Evolutionary conservation across 2,797 vertebrate species (phyloP), one percentile per base, ranked within the genome.

Genomic region (Ctenochaetus hawaiiensis): DNA sequence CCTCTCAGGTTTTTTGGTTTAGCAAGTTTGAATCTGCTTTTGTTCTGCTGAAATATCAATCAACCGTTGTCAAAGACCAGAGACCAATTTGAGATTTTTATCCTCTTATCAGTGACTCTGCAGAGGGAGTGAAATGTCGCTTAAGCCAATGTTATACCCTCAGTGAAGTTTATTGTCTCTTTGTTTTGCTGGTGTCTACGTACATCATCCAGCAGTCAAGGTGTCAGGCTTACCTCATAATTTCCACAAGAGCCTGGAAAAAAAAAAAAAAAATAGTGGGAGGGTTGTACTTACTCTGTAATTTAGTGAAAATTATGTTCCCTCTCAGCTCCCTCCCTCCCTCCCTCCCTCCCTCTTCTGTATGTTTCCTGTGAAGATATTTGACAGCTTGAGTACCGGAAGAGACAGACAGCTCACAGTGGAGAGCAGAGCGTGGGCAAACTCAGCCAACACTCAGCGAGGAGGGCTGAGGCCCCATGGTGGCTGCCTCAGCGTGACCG

Each of bases 351-450:
- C n/a, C 66, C 30, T 5, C 45, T 12, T 26, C 61, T 70, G 43
- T 57, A 14, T 77, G 66, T 78, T 86, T 68, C 77, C 81, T 78
- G 80, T 82, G 65, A 75, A 84, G 85, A 75, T 75, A 82, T 83
- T 78, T 87, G 85, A 88, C 81, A 82, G 87, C 82, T 82, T 47
- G 76, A 34, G 30, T 34, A 34, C 30, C 30, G 66, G 56, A 62
- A 79, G 80, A 90, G 81, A 87, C 73, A 80, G 83, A 85, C 79
- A 70, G 83, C 86, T 84, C 77, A 37, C 76, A 58, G 71, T 54
- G 80, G 85, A 87, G 78, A 88, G 77, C 71, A 51, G 68, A 85
- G 91, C 85, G 85, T 88, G 89, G 91, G 92, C 86, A 88, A 90
- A 85, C 81, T 79, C 81, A 89, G 72, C 83, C 89, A 83, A 83